Conservation (phyloP, 2,113 vertebrate genomes). For the Rhipidura dahli region DNA sequence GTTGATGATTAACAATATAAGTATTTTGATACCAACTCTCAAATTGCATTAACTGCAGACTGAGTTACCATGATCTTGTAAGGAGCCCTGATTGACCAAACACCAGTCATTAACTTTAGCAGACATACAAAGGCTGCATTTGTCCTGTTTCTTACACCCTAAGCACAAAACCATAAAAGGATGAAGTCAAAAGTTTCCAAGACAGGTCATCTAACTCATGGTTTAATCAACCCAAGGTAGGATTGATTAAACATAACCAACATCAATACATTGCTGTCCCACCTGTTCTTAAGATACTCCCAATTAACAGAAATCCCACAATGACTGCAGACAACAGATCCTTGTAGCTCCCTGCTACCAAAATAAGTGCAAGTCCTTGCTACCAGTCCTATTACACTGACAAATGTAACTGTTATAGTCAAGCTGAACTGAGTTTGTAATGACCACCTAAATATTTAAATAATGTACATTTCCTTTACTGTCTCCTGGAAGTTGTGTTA, state of each 20-base stretch:
- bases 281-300: background rate
- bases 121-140: background rate
- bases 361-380: background rate
- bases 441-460: background rate
- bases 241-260: background rate
- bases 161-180: background rate
- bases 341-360: background rate
- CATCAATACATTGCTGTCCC: background rate
- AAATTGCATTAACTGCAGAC: background rate
- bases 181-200: background rate
- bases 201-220: background rate
- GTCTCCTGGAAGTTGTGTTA: background rate
- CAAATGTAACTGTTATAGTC: background rate
- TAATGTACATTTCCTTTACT: background rate
- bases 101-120: background rate
- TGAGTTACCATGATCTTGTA: background rate
- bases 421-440: background rate
- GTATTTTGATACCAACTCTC: conserved; percentile 6
- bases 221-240: too few species aligned
- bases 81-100: background rate
- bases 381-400: background rate
- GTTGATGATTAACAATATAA: background rate
- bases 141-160: background rate
- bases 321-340: background rate
- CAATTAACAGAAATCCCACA: background rate